phyloP scores from a whole-genome alignment of 2,888 invertebrate species.

The Emmelina monodactyla region DNA sequence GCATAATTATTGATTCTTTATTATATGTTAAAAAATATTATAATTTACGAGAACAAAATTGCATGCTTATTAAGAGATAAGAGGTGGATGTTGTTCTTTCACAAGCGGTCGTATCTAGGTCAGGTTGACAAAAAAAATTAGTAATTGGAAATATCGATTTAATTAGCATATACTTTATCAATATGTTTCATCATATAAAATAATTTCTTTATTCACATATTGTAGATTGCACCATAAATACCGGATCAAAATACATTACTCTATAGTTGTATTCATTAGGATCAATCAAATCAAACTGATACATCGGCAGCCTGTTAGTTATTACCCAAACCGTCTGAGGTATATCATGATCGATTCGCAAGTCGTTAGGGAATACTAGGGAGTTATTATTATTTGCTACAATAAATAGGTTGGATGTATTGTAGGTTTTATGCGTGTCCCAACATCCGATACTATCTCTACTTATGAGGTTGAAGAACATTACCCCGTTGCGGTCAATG shows the following conservation, averaged over 20 bases:
- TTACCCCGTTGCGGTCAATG: constrained; percentile 76
- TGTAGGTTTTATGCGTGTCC: constrained; percentile 80
- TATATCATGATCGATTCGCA: constrained; percentile 76
- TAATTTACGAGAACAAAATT: no score
- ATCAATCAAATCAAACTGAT: constrained; percentile 74
- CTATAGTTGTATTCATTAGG: constrained; percentile 76
- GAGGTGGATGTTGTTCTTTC: no score
- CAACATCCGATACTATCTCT: constrained; percentile 83
- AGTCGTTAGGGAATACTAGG: constrained; percentile 81
- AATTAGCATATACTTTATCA: no score
- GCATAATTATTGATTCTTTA: no score
- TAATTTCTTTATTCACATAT: constrained; percentile 74
- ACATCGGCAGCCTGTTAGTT: constrained; percentile 78
- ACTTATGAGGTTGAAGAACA: constrained; percentile 84
- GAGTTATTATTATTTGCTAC: constrained; percentile 70
- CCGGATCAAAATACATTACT: constrained; percentile 72
- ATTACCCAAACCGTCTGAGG: constrained; percentile 79
- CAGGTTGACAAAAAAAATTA: constrained; percentile 10
- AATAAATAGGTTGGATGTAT: constrained; percentile 68
- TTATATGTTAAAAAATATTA: no score
- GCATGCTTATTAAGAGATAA: no score
- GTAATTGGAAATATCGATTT: constrained; percentile 15
- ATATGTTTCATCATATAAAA: no score
- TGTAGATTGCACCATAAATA: constrained; percentile 67
- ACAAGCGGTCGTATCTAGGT: no score